Evolutionary conservation across 2,113 vertebrate genomes (phyloP), one percentile per base, ranked within the genome.

Genomic region (Gila orcuttii): DNA sequence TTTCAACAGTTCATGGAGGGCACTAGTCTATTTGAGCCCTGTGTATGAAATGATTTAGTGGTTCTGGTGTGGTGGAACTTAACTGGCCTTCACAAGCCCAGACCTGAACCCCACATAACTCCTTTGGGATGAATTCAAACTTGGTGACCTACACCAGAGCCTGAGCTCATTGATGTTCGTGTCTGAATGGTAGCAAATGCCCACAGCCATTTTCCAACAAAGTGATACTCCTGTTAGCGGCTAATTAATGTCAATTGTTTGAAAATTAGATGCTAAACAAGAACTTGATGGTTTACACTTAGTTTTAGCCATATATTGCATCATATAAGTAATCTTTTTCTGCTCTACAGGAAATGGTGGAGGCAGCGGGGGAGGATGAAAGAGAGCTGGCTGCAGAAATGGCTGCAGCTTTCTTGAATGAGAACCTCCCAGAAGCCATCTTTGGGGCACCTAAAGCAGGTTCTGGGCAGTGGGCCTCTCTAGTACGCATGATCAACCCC

Each of bases 391-490:
- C 98, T 8, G 98, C 98, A 2, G 98, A 99, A 93, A 99, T 99
- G 98, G 98, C 98, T 0, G 98, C 98, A 1, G 98, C 97, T 0
- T 99, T 99, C 89, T 95, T 99, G 59, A 99, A 99, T 0, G 98
- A 99, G 92, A 99, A 99, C 84, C 96, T 99, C 23, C 97, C 98
- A 0, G 98, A 99, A 87, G 97, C 97, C 50, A 98, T 99, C 88
- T 99, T 99, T 7, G 98, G 98, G 12, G 95, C 98, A 1, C 98
- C 98, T 2, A 99, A 99, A 91, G 98, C 98, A 1, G 98, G 98
- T 23, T 96, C 96, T 0, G 98, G 97, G 0, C 98, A 99, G 91
- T 99, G 98, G 98, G 98, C 98, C 1, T 99, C 98, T 23, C 96
- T 99, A 50, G 97, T 99, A 82, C 95, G 98, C 25, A 95, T 99